Evolutionary conservation across 2,113 vertebrate species (phyloP).

Genomic region (Motacilla tschutschensis): DNA sequence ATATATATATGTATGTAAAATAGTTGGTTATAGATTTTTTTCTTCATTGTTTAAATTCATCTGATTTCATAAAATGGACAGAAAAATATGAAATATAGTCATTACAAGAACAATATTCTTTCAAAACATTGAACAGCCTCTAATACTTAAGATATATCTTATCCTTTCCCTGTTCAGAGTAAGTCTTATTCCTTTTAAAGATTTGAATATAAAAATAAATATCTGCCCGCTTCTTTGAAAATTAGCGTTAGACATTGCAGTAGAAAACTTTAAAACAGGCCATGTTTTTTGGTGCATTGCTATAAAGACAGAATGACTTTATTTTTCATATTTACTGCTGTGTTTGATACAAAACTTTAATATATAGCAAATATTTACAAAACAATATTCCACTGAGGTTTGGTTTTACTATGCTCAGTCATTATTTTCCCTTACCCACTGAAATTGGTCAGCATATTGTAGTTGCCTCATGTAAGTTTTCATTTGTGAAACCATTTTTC

Average conservation of each 20-base stretch:
- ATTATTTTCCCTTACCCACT: not conserved
- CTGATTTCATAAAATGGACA: not conserved
- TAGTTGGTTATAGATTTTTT: not conserved
- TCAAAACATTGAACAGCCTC: not conserved
- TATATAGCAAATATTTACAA: not conserved
- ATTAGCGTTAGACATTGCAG: not conserved
- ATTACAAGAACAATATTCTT: not conserved
- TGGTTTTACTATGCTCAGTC: not conserved
- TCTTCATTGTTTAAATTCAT: not conserved
- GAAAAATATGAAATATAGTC: not conserved
- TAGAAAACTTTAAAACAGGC: not conserved
- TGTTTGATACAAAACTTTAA: not conserved
- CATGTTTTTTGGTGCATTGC: not conserved
- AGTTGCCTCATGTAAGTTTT: not conserved
- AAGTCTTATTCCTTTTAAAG: not conserved
- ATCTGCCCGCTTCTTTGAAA: not conserved
- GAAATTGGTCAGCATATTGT: not conserved
- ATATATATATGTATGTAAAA: not conserved
- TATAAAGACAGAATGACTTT: not conserved
- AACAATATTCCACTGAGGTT: not conserved
- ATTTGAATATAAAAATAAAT: not conserved
- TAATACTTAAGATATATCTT: not conserved
- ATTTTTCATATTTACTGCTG: not conserved
- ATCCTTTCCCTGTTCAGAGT: not conserved
- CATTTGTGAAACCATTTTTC: slow-evolving; percentile 12